Evolutionary conservation across 2,113 vertebrate species (phyloP).

Genomic region (Equus przewalskii): DNA sequence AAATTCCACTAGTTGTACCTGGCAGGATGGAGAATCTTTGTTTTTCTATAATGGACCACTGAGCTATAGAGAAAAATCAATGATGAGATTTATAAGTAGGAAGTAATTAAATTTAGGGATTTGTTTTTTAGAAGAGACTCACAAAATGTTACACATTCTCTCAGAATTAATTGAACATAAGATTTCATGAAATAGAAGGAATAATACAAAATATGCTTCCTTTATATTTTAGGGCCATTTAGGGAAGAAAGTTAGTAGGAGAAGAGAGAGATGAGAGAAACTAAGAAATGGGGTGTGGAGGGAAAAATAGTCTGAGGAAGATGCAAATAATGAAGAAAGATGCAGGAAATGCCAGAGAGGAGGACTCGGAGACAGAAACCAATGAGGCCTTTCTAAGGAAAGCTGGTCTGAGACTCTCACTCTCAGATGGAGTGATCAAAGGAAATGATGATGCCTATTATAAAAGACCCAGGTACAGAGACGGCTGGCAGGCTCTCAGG

Average conservation of each 20-base stretch:
- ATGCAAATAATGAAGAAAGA: neutral
- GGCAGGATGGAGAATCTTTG: neutral
- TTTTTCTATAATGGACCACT: neutral
- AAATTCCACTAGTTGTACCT: neutral
- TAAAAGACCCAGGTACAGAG: neutral
- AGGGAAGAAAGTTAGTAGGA: neutral
- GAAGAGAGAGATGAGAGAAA: neutral
- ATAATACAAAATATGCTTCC: neutral
- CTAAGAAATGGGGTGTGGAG: neutral
- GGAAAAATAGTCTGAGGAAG: neutral
- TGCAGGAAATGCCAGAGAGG: neutral
- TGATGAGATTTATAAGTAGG: conserved; percentile 7
- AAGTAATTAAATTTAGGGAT: conserved; percentile 5
- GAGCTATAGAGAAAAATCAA: neutral
- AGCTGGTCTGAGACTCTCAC: too few species aligned
- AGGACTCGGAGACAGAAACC: neutral
- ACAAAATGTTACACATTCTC: conserved; percentile 17
- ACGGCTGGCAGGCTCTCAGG: too few species aligned
- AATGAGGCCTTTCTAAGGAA: neutral
- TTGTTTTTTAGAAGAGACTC: neutral
- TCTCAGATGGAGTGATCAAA: neutral
- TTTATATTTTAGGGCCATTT: neutral
- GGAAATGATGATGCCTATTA: fast-evolving
- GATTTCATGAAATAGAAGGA: neutral
- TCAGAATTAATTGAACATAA: neutral